These are phyloP conservation scores for Phthorimaea operculella DNA, from an alignment of 1,140 invertebrate genomes.

Conservation along the genomic window DNA sequence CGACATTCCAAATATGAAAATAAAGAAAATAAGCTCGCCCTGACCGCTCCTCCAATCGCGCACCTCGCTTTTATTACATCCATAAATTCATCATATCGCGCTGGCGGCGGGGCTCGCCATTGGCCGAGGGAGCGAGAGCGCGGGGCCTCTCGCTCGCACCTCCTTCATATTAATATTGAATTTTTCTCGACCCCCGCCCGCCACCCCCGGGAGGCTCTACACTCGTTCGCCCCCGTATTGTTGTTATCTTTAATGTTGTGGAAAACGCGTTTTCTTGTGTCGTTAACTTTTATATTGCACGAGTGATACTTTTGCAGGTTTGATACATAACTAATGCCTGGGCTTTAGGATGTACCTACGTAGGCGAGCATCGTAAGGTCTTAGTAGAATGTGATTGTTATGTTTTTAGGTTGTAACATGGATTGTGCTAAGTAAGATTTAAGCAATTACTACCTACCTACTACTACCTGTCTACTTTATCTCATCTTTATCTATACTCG, in stretches of 20 bases:
- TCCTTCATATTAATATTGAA: constrained; percentile 74
- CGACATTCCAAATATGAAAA: constrained; percentile 65
- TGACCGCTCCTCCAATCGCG: constrained; percentile 67
- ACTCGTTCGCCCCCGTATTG: constrained; percentile 65
- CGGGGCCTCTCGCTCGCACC: constrained; percentile 62
- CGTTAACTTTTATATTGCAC: constrained; percentile 69
- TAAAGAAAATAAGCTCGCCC: constrained; percentile 64
- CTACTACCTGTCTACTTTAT: too few species aligned
- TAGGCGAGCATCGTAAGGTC: too few species aligned
- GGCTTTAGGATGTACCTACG: constrained; percentile 14
- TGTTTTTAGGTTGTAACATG: too few species aligned
- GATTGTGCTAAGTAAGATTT: too few species aligned
- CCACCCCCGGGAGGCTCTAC: constrained; percentile 64
- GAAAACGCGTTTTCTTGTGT: constrained; percentile 69
- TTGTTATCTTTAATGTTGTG: constrained; percentile 69
- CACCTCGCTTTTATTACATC: constrained; percentile 71
- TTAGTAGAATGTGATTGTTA: too few species aligned
- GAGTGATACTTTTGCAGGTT: constrained; percentile 65
- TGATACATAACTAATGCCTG: constrained; percentile 59
- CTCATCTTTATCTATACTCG: too few species aligned
- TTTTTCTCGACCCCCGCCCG: constrained; percentile 67
- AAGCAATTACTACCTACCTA: too few species aligned
- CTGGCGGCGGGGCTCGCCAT: constrained; percentile 61
- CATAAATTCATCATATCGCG: constrained; percentile 72
- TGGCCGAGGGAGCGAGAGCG: constrained; percentile 62